Evolutionary conservation across 2,797 vertebrate species (phyloP).

Genomic region (Poecilia wingei): DNA sequence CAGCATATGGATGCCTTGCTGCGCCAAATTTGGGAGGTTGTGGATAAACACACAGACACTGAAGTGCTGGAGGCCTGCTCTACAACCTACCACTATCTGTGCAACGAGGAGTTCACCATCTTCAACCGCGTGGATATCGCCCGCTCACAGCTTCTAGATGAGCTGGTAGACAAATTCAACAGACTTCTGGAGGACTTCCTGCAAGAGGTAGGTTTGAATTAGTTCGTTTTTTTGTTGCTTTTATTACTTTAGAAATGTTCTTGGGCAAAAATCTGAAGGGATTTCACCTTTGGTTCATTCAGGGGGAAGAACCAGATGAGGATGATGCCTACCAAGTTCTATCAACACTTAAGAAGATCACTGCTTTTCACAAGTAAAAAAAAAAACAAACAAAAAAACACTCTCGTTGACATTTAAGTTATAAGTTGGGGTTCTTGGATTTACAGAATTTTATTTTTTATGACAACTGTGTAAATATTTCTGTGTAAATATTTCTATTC

Average conservation of each 20-base stretch:
- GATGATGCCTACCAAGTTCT: conserved; percentile 96
- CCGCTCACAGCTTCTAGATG: conserved; percentile 95
- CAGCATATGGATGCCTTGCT: conserved; percentile 96
- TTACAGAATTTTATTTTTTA: background rate
- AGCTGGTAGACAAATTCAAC: conserved; percentile 94
- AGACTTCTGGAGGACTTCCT: conserved; percentile 95
- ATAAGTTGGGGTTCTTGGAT: background rate
- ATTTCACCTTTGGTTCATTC: conserved; percentile 21
- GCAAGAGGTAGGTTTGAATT: conserved; percentile 86
- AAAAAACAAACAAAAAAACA: conserved; percentile 20
- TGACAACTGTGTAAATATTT: background rate
- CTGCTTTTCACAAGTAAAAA: conserved; percentile 95
- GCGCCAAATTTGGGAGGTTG: conserved; percentile 94
- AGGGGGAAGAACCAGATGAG: conserved; percentile 97
- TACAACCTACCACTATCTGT: conserved; percentile 94
- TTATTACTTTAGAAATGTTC: background rate
- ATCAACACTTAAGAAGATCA: conserved; percentile 96
- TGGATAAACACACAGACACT: conserved; percentile 96
- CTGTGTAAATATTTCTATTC: background rate
- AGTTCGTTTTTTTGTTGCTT: background rate
- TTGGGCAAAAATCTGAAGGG: fast-evolving
- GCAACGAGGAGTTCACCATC: conserved; percentile 97
- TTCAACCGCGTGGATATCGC: conserved; percentile 96
- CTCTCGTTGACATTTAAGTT: background rate
- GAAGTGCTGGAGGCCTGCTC: conserved; percentile 97